These are phyloP conservation scores for Drosophila lacertosa DNA, from an alignment of 1,140 invertebrate genomes.

Conservation along the genomic window DNA sequence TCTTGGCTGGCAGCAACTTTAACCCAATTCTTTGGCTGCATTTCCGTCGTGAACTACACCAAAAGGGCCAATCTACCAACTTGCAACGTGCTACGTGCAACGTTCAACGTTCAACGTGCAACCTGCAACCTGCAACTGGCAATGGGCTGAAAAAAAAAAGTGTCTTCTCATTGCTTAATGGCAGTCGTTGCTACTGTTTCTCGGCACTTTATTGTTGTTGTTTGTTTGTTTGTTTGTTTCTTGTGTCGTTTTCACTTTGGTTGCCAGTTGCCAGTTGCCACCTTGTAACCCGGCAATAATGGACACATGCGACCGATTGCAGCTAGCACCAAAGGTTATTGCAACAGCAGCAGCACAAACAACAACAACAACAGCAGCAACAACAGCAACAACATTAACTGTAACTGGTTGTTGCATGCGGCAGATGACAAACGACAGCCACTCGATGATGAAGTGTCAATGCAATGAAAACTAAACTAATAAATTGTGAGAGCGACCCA, in stretches of 20 bases:
- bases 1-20: slow-evolving; percentile 15
- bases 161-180: slow-evolving; percentile 78
- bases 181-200: slow-evolving; percentile 63
- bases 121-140: slow-evolving; percentile 21
- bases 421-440: slow-evolving; percentile 79
- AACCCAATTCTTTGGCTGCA: slow-evolving; percentile 67
- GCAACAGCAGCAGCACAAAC: slow-evolving; percentile 12
- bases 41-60: slow-evolving; percentile 40
- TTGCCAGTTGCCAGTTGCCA: slow-evolving; percentile 58
- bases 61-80: slow-evolving; percentile 39
- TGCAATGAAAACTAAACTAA: slow-evolving; percentile 84
- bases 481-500: slow-evolving; percentile 84
- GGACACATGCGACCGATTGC: slow-evolving; percentile 52
- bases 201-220: slow-evolving; percentile 32
- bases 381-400: slow-evolving; percentile 14
- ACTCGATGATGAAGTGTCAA: slow-evolving; percentile 83
- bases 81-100: background rate
- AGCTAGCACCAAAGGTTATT: slow-evolving; percentile 49
- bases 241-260: slow-evolving; percentile 51
- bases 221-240: slow-evolving; percentile 8
- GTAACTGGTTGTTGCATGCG: slow-evolving; percentile 24
- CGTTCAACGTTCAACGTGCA: background rate
- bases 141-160: slow-evolving; percentile 39
- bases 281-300: slow-evolving; percentile 61
- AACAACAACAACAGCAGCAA: slow-evolving; percentile 19